Evolutionary conservation across 2,888 invertebrate genomes (phyloP).

Genomic region (Lasioglossum zephyrum): DNA sequence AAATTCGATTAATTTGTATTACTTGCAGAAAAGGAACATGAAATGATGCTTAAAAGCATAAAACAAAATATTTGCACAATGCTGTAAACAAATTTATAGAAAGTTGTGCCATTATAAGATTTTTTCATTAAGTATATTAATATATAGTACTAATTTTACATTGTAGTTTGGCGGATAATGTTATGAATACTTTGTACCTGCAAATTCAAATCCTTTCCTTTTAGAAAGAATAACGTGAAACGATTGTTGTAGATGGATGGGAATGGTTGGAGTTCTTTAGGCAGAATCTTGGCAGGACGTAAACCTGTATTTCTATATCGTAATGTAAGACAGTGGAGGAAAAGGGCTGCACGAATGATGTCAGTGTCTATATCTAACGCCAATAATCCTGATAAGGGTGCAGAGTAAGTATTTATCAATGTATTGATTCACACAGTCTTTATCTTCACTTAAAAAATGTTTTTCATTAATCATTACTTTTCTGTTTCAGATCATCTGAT

Average conservation of each 20-base stretch:
- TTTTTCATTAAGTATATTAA: constrained; percentile 37
- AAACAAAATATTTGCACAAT: constrained; percentile 31
- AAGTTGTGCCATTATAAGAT: constrained; percentile 28
- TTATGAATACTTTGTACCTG: constrained; percentile 21
- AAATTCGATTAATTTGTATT: constrained; percentile 7
- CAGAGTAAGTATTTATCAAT: constrained; percentile 74
- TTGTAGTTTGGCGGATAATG: constrained; percentile 21
- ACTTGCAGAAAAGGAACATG: constrained; percentile 16
- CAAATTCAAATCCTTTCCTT: neutral
- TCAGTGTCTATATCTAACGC: constrained; percentile 70
- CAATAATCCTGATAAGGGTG: constrained; percentile 74
- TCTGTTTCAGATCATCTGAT: constrained; percentile 67
- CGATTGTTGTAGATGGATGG: constrained; percentile 83
- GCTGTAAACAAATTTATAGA: constrained; percentile 32
- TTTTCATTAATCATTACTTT: constrained; percentile 22
- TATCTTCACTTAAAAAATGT: neutral
- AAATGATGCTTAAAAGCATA: constrained; percentile 30
- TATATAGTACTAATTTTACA: constrained; percentile 25
- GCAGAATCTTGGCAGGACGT: constrained; percentile 81
- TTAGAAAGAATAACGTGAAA: constrained; percentile 44
- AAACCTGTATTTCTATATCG: constrained; percentile 89
- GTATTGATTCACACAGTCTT: neutral
- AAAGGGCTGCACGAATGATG: constrained; percentile 80
- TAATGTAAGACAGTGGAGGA: constrained; percentile 86
- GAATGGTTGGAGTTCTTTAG: constrained; percentile 81